These are phyloP conservation scores for Koerneria pararmatus DNA, from an alignment of 2,888 invertebrate species.

Conservation along the genomic window DNA sequence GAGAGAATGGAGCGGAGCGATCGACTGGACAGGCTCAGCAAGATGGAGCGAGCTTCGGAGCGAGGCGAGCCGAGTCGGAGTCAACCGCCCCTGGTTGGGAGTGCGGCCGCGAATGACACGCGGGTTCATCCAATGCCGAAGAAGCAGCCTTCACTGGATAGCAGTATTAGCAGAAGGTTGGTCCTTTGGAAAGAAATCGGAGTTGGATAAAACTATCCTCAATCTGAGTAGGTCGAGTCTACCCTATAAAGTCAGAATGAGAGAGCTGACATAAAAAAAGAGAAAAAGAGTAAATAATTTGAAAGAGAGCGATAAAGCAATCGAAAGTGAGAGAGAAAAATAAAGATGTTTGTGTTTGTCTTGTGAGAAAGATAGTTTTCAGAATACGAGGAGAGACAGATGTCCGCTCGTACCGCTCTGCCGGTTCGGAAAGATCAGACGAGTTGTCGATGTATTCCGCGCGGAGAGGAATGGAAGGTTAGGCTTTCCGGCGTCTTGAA, in stretches of 20 bases:
- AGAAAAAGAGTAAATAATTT: neutral
- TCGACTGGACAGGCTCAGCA: too few species aligned
- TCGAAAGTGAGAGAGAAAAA: neutral
- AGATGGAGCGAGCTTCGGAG: too few species aligned
- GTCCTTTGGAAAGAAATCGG: neutral
- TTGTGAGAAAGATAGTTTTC: neutral
- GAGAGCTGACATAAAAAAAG: neutral
- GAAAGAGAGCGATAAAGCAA: neutral
- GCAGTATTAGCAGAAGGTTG: constrained; percentile 35
- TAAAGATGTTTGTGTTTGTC: neutral
- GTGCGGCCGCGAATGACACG: neutral
- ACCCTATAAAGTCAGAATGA: neutral
- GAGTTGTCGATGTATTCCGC: constrained; percentile 55
- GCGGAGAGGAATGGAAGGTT: constrained; percentile 14
- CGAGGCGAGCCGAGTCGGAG: too few species aligned
- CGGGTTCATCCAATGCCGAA: constrained; percentile 26
- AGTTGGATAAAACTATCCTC: neutral
- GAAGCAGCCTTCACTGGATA: constrained; percentile 46
- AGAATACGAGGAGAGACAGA: constrained; percentile 32
- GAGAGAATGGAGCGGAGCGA: constrained; percentile 17
- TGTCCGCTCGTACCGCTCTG: constrained; percentile 51
- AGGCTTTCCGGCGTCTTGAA: too few species aligned
- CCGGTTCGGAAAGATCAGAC: constrained; percentile 49
- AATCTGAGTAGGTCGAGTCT: neutral
- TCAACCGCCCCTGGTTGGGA: neutral